Evolutionary conservation across 2,888 invertebrate species (phyloP).

Genomic region (Phortica magna): DNA sequence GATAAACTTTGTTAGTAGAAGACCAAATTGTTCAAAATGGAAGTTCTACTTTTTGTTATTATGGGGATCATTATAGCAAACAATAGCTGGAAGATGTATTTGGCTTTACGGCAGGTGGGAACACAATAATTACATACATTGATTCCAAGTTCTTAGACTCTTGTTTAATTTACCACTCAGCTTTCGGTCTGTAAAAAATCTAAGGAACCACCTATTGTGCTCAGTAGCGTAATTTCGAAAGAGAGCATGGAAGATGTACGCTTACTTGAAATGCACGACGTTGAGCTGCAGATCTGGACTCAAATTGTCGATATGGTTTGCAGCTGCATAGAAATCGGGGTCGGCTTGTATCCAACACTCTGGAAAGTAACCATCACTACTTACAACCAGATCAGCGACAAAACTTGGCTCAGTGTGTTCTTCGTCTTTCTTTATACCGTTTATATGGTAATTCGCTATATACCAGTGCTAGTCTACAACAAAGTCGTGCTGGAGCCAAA

Average conservation of each 20-base stretch:
- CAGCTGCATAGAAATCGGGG: slow-evolving; percentile 52
- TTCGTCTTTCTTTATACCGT: slow-evolving; percentile 46
- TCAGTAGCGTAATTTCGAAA: background rate
- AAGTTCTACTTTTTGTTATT: background rate
- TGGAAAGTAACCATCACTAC: slow-evolving; percentile 41
- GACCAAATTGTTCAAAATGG: background rate
- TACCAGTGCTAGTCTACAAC: slow-evolving; percentile 51
- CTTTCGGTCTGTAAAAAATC: background rate
- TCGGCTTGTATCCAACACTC: slow-evolving; percentile 40
- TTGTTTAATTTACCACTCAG: background rate
- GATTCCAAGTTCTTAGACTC: background rate
- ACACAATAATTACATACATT: background rate
- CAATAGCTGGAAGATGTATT: slow-evolving; percentile 14
- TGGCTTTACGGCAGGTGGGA: slow-evolving; percentile 2
- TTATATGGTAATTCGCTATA: slow-evolving; percentile 49
- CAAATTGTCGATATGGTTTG: slow-evolving; percentile 47
- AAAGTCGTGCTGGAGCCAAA: slow-evolving; percentile 47
- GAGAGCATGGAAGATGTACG: slow-evolving; percentile 32
- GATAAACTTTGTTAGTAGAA: too few species aligned
- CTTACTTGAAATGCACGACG: slow-evolving; percentile 38
- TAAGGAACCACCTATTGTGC: background rate
- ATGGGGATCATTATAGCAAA: background rate
- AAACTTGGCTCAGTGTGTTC: slow-evolving; percentile 55
- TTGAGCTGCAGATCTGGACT: slow-evolving; percentile 37
- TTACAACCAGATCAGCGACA: slow-evolving; percentile 45